Evolutionary conservation across 2,888 invertebrate species (phyloP), one percentile per base, ranked within the genome.

Genomic region (Dicyrtoma fusca): DNA sequence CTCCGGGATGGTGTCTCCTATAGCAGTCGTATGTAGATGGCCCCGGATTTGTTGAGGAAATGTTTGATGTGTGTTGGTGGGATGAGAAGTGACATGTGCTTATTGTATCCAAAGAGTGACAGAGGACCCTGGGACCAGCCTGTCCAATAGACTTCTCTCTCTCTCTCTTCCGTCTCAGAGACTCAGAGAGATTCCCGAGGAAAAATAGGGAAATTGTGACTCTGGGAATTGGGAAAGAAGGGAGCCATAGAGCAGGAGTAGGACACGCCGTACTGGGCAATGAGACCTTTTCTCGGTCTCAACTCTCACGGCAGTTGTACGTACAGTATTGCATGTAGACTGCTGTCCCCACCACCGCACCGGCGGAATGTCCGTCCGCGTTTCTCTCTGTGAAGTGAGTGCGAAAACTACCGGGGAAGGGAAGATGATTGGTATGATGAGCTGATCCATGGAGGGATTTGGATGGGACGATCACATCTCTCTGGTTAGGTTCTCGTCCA

Each of bases 31-130:
- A 61, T 34, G 34, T 42, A 34, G 17, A 57, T 57, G 57, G 25
- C 25, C 23, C 6, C 19, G 44, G 44, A 45, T 21, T 69, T 72
- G 71, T 65, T 69, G 51, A 74, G 70, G 68, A 72, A 75, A 70
- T 72, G 57, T 68, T 72, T 68, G 64, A 72, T 71, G 63, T 75
- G 62, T 72, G 70, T 69, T 72, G 68, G 71, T 63, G 63, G 65
- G 70, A 72, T 51, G 61, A 61, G 62, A 70, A 65, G 74, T 74
- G 72, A 72, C 63, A 69, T 69, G 72, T 69, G 64, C 66, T 72
- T 72, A 69, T 70, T 73, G 55, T 71, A 74, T 71, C 49, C 53
- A 57, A 66, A 66, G 66, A 66, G 53, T 53, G 66, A 66, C 53
- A 53, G 64, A 64, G 53, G 65, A 65, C 42, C 26, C 14, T 4